Evolutionary conservation across 2,888 invertebrate species (phyloP).

Genomic region (Uloborus plumipes): DNA sequence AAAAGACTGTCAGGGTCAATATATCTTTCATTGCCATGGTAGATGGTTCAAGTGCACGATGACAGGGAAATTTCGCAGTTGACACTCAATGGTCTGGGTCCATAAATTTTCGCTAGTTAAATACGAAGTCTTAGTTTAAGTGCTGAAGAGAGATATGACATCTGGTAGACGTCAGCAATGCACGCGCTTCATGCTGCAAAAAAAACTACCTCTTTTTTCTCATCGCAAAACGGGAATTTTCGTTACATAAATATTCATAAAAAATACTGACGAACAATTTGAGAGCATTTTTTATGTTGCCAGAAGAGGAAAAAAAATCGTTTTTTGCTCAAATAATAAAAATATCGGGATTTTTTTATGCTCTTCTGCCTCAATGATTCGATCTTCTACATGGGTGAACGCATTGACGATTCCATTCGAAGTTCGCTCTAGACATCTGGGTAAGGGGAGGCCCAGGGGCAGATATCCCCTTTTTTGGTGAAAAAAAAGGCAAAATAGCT

Average conservation of each 20-base stretch:
- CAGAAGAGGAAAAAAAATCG: conserved; percentile 38
- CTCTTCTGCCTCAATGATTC: conserved; percentile 33
- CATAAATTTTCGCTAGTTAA: conserved; percentile 45
- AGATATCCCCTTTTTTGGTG: neutral
- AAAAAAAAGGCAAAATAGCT: neutral
- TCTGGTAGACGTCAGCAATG: conserved; percentile 49
- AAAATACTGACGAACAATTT: too few species aligned
- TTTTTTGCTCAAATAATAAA: conserved; percentile 38
- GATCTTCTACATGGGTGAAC: conserved; percentile 52
- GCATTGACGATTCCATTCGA: conserved; percentile 49
- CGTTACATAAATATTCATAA: too few species aligned
- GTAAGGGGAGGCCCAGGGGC: conserved; percentile 45
- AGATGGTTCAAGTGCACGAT: too few species aligned
- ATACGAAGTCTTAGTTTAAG: conserved; percentile 49
- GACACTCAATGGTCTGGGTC: too few species aligned
- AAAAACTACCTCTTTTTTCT: too few species aligned
- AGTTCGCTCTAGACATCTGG: conserved; percentile 52
- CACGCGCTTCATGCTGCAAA: too few species aligned
- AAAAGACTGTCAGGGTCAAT: too few species aligned
- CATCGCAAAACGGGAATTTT: too few species aligned
- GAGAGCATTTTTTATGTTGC: neutral
- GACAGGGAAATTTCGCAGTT: too few species aligned
- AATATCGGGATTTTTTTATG: conserved; percentile 45
- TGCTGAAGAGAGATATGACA: conserved; percentile 42
- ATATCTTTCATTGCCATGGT: too few species aligned